A percentile compares a stretch with the other conserved stretches of the same genome.
These are phyloP conservation scores for Achroia grisella DNA, from an alignment of 1,140 invertebrate genomes.

Conservation along the genomic window DNA sequence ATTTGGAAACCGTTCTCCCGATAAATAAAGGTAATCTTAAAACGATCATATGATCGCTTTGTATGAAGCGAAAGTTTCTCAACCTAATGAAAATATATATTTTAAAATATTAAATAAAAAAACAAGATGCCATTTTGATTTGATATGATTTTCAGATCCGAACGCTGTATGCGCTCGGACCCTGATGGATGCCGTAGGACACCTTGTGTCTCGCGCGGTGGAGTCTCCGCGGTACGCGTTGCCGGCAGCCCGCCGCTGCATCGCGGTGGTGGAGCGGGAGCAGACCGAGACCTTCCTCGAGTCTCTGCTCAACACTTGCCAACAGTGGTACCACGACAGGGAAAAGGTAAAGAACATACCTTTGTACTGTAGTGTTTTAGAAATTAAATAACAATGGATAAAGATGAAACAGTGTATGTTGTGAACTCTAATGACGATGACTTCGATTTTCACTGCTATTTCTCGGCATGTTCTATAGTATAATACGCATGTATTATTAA, in stretches of 20 bases:
- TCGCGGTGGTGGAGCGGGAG: constrained; percentile 90
- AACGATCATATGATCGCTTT: too few relatives aligned
- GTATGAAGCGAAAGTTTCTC: background rate
- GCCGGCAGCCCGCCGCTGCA: constrained; percentile 86
- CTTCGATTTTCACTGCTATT: too few relatives aligned
- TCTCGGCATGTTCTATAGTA: too few relatives aligned
- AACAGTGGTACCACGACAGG: constrained; percentile 91
- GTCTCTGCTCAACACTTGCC: constrained; percentile 89
- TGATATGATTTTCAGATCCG: constrained; percentile 78
- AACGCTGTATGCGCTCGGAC: constrained; percentile 84
- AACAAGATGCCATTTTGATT: too few relatives aligned
- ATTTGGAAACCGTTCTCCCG: too few relatives aligned
- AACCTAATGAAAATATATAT: too few relatives aligned
- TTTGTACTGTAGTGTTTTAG: background rate
- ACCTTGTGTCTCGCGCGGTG: constrained; percentile 85
- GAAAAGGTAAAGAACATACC: constrained; percentile 76
- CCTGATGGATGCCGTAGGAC: constrained; percentile 88
- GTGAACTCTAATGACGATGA: too few relatives aligned
- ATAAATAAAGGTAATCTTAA: too few relatives aligned
- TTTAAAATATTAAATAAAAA: too few relatives aligned
- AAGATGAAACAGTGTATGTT: too few relatives aligned
- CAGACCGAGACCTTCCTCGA: constrained; percentile 90
- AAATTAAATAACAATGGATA: too few relatives aligned
- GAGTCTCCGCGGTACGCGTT: constrained; percentile 85
- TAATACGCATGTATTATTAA: too few relatives aligned